Base-by-base conservation (phyloP, 2,113 vertebrate species). In the Pituophis catenifer region DNA sequence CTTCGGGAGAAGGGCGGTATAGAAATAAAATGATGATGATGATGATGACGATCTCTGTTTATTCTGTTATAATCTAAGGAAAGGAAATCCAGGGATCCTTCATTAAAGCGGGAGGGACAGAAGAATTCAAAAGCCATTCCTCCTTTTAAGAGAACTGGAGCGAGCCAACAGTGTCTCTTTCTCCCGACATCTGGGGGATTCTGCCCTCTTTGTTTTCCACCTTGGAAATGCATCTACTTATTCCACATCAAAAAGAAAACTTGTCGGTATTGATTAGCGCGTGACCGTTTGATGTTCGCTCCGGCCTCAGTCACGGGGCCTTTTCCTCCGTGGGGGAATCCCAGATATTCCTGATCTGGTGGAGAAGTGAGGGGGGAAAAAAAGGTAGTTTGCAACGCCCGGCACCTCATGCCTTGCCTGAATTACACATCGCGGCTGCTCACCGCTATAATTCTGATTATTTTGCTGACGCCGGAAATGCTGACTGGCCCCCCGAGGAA, bases 241-340 rank as follows among this genome's bases (percentile, higher is more conserved):
- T 81, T 81, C 17, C n/a, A 81, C 70, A 81, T 81, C 70, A 81
- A 81, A 81, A 81, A 38, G 70, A 38, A 81, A 81, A 81, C 70
- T 81, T 81, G 70, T 81, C 70, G 8, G 70, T 19, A 38, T 8
- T 0, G 70, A 81, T 81, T 81, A 81, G 33, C 33, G 15, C 33
- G 70, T 81, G 70, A 81, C 70, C 33, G 85, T 50, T 50, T 86
- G 19, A 50, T 50, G 85, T 26, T 50, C 85, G 12, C 44, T 52
- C 48, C 11, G 96, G 97, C 92, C 97, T 97, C 97, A 98, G 96
- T n/a, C 48, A n/a, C 50, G 12, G 86, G 48, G 38, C 4, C 24
- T 1, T 26, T 86, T 3, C 86, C 53, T 21, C 29, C 53, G 21
- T n/a, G 53, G 88, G n/a, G 33, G 54, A 54, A 33, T 55, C 88